Evolutionary conservation across 2,888 invertebrate genomes (phyloP).

Genomic region (Fissipunctia ypsillon): DNA sequence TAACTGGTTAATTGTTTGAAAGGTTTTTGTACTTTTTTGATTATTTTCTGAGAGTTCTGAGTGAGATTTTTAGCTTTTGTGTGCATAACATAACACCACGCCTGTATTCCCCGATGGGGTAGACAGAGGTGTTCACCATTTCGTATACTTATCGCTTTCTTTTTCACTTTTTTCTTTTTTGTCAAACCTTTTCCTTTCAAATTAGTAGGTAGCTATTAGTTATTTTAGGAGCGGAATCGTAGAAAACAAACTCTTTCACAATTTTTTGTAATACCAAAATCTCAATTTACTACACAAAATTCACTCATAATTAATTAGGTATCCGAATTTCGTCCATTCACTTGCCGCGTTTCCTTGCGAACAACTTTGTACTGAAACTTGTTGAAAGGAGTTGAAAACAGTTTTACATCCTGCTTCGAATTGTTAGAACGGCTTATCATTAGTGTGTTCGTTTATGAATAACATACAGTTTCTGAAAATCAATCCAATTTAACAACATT

Average conservation of each 20-base stretch:
- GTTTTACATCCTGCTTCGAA: neutral
- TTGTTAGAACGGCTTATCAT: neutral
- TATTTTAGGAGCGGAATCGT: neutral
- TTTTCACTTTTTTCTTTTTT: neutral
- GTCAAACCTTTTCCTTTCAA: neutral
- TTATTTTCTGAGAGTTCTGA: neutral
- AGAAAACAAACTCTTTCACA: neutral
- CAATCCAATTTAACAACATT: neutral
- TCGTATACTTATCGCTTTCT: neutral
- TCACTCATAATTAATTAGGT: conserved; percentile 2
- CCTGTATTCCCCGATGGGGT: no score
- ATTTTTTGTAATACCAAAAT: neutral
- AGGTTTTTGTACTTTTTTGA: neutral
- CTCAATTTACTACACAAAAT: neutral
- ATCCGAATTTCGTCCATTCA: neutral
- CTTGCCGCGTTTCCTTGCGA: no score
- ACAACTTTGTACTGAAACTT: neutral
- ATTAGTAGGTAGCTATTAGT: neutral
- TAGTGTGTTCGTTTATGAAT: no score
- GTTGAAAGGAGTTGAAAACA: neutral
- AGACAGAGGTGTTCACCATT: no score
- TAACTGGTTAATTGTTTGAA: conserved; percentile 15
- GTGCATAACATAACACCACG: neutral
- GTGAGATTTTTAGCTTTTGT: neutral
- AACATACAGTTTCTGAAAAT: neutral